A percentile compares a stretch with the other conserved stretches of the same genome.
Conservation (phyloP, 1,140 invertebrate genomes). For the Orchestia grillus region DNA sequence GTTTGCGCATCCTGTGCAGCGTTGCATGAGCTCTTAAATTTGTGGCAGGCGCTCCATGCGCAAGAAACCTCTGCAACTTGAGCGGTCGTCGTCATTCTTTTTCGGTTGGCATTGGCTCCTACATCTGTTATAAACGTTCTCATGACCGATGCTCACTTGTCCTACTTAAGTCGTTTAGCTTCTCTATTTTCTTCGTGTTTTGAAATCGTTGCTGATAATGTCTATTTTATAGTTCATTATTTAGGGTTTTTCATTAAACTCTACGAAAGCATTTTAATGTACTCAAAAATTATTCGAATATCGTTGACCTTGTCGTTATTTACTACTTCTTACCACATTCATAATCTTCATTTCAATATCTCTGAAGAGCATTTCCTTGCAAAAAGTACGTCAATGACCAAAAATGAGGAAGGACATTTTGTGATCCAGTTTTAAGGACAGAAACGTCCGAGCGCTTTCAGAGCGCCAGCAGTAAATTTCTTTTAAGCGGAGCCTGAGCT, state of each 20-base stretch:
- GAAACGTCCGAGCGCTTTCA: neutral
- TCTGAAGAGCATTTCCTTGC: neutral
- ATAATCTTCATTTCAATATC: neutral
- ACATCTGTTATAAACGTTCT: neutral
- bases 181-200: neutral
- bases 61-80: neutral
- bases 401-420: neutral
- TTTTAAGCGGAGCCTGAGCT: neutral
- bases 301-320: too few relatives aligned
- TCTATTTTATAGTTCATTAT: neutral
- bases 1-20: neutral
- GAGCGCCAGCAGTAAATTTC: neutral
- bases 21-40: neutral
- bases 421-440: neutral
- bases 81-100: neutral
- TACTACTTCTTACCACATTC: too few relatives aligned
- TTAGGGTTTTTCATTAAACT: neutral
- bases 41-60: neutral
- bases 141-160: neutral
- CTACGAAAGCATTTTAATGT: neutral
- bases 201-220: too few relatives aligned
- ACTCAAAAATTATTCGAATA: neutral
- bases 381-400: neutral
- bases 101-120: neutral
- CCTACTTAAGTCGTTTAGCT: neutral